phyloP scores from a whole-genome alignment of 1,140 invertebrate species.

The Glomeris maerens region DNA sequence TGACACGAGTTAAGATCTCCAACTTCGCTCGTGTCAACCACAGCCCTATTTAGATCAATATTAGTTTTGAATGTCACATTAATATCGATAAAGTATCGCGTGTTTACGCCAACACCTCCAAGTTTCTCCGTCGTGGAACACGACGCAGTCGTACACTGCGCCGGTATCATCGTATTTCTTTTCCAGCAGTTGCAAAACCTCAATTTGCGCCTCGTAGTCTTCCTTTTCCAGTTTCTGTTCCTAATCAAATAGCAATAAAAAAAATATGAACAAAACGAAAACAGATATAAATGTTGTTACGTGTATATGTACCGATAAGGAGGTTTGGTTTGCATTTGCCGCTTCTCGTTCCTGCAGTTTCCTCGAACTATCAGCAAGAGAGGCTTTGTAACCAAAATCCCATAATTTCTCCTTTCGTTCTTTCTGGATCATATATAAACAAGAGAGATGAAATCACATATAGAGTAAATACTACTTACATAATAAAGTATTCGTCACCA shows the following conservation, averaged over 20 bases:
- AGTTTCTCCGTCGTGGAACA: slow-evolving; percentile 69
- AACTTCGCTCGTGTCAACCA: slow-evolving; percentile 68
- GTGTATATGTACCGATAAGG: not conserved
- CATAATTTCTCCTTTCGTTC: slow-evolving; percentile 69
- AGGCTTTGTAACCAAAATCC: slow-evolving; percentile 64
- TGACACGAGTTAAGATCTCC: slow-evolving; percentile 62
- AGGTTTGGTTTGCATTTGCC: not conserved
- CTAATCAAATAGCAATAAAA: slow-evolving; percentile 7
- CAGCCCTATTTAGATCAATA: too few relatives aligned
- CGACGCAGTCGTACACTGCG: slow-evolving; percentile 81
- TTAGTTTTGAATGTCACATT: slow-evolving; percentile 13
- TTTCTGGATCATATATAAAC: slow-evolving; percentile 32
- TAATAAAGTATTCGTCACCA: not conserved
- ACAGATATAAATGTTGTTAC: too few relatives aligned
- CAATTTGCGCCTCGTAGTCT: slow-evolving; percentile 71
- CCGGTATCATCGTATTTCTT: slow-evolving; percentile 78
- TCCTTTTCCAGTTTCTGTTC: slow-evolving; percentile 76
- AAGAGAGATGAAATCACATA: slow-evolving; percentile 1
- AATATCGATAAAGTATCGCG: slow-evolving; percentile 11
- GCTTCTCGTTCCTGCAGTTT: slow-evolving; percentile 46
- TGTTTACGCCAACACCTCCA: slow-evolving; percentile 45
- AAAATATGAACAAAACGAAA: slow-evolving; percentile 2
- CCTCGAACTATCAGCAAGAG: slow-evolving; percentile 55
- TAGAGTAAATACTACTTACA: slow-evolving; percentile 5
- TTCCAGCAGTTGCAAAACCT: slow-evolving; percentile 60